Evolutionary conservation across 35 echinoderm and acorn worm genomes (phyloP), one percentile per base, ranked within the genome.

Genomic region (Ophioderma brevispina): DNA sequence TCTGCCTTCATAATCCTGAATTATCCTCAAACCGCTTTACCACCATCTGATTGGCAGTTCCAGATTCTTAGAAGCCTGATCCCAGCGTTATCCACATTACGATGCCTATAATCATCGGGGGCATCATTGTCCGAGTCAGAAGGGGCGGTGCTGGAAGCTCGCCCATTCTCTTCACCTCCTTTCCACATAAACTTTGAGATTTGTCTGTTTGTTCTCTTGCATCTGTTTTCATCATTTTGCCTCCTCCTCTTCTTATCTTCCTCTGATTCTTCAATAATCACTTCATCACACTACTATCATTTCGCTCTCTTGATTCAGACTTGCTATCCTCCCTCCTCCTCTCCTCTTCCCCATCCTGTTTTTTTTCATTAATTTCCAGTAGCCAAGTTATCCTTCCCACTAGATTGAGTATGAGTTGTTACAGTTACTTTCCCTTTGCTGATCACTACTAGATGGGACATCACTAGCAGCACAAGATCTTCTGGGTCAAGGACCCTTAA

Each of bases 251-350:
- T 87, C 75, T 32, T 31, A 63, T 0, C n/a, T 32, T 36, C 39
- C 84, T 36, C 33, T 11, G n/a, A 30, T 31, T 43, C 80, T 19
- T 82, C 40, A 40, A 28, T 28, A n/a, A n/a, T n/a, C n/a, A n/a
- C n/a, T 6, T 83, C 19, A 14, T 83, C n/a, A n/a, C 81, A 43
- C 33, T 33, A 56, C 40, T 46, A 15, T 79, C 77, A 25, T 35
- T 15, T 21, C 38, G n/a, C 4, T 17, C 17, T 17, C 17, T 17
- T 17, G 41, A 46, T 46, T 46, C 41, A 4, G 41, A 46, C 41
- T 49, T 84, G 17, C 36, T 43, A 0, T 82, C 39, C 30, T 82
- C 17, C n/a, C 40, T 55, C 82, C 35, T 89, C 87, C 49, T 89
- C 87, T n/a, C 36, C 13, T 25, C 39, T 25, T 25, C 33, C 33